A percentile compares a stretch with the other conserved stretches of the same genome.
Conservation (phyloP, 2,888 invertebrate species). For the Cephus pulcher region DNA sequence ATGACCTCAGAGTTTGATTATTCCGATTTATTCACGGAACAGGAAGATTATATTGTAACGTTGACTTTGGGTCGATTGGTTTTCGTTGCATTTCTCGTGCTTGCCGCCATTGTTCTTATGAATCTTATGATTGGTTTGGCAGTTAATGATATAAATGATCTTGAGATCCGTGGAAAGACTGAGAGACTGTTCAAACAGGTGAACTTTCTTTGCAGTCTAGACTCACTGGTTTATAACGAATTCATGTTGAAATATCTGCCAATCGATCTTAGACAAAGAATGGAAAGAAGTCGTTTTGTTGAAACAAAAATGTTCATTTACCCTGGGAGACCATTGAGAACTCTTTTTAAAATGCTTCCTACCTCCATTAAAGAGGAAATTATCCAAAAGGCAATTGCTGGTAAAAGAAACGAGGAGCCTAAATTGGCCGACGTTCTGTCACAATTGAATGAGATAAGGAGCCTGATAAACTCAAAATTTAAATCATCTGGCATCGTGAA, state of each 20-base stretch:
- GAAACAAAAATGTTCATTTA: constrained; percentile 59
- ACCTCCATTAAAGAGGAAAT: constrained; percentile 65
- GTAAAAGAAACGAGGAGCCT: constrained; percentile 2
- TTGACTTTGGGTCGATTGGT: constrained; percentile 68
- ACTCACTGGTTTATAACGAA: constrained; percentile 69
- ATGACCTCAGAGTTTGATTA: constrained; percentile 74
- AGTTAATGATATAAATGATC: constrained; percentile 71
- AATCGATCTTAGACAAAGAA: constrained; percentile 55
- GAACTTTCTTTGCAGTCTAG: constrained; percentile 69
- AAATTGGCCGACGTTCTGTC: too few species aligned
- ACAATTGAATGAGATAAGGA: too few species aligned
- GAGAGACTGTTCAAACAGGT: constrained; percentile 71
- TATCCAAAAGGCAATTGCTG: constrained; percentile 38
- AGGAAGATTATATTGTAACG: constrained; percentile 63
- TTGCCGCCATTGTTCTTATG: constrained; percentile 72
- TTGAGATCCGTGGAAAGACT: constrained; percentile 71
- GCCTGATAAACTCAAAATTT: too few species aligned
- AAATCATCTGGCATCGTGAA: too few species aligned
- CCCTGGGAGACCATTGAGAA: constrained; percentile 67
- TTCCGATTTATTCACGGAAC: constrained; percentile 65
- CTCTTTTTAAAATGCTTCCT: constrained; percentile 62
- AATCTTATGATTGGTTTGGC: constrained; percentile 73
- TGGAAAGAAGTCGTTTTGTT: constrained; percentile 66
- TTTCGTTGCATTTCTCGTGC: constrained; percentile 69
- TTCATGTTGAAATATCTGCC: constrained; percentile 65